Base-by-base conservation (phyloP, 2,113 vertebrate genomes). In the Galeopterus variegatus region DNA sequence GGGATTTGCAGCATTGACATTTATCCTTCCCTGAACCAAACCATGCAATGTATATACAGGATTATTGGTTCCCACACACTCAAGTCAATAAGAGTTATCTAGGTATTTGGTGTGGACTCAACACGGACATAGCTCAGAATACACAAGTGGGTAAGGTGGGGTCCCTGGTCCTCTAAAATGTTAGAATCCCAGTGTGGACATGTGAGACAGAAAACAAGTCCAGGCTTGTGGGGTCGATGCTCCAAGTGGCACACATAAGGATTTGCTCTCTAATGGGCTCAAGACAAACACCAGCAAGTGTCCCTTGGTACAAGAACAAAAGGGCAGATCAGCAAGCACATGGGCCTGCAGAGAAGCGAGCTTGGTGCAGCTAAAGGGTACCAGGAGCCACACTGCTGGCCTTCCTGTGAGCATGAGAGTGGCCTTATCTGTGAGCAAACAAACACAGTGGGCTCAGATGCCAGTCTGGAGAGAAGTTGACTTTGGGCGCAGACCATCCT, bases 1-100 rank as follows among this genome's bases (percentile, higher is more conserved):
- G 56, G 54, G 76, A 56, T 93, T 96, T 62, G 26, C 77, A 72
- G 10, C 24, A 48, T 77, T 3, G 2, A 65, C 62, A 31, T 81
- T 75, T 80, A 58, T 70, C 28, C 85, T 83, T 48, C 19, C 48
- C 80, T 28, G 48, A 54, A 54, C 60, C 45, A 75, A 94, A 54
- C 85, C 58, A 1, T 9, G 28, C 33, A 54, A 36, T 13, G 1
- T 6, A 36, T 13, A 2, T 6, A 36, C 21, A 2, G 62, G 45
- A 23, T 17, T 69, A 24, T 54, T 4, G 2, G 13, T 36, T 73
- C 19, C 52, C 13, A 58, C 26, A 4, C 24, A 33, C 15, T 45
- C 31, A 36, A 67, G 13, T 76, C 17, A 11, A 26, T 75, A 89
- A 48, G 52, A 48, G 36, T 54, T 17, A 24, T 21, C 69, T 79